Evolutionary conservation across 2,888 invertebrate species (phyloP), one percentile per base, ranked within the genome.

Genomic region (Drosophila subquinaria): DNA sequence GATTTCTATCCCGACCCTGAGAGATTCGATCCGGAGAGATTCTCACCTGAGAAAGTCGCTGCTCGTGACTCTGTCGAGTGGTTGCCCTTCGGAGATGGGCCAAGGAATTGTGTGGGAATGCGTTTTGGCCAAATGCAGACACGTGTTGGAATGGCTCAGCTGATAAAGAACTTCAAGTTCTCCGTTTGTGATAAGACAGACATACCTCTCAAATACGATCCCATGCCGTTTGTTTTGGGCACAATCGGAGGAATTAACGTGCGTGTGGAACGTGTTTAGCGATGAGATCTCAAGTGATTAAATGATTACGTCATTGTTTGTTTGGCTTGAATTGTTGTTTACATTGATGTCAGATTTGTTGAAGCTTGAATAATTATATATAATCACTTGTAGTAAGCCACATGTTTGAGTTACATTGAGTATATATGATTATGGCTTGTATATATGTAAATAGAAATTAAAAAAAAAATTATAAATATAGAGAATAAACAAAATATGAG

Each of bases 21-120:
- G 1, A 93, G 92, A 20, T 95, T 95, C 64, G 93, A 94, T 66
- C 95, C 95, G 0, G 95, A 95, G 0, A 92, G 95, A 73, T 95
- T 95, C 88, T 90, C 93, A 0, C 91, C 93, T 1, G 94, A 94
- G 64, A 93, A 94, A 52, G 94, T 94, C 60, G 30, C 30, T 2
- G 30, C 92, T 38, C 90, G 95, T 52, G 94, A 94, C 65, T 83
- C 90, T 0, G 77, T 89, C 1, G 80, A 90, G 9, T 92, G 89
- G 89, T 57, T 92, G 43, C 87, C 92, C 0, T 93, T 93, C 42
- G 92, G 93, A 2, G 92, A 92, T 43, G 93, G 92, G 0, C 92
- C 92, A 0, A 71, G 92, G 0, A 91, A 90, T 59, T 92, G 93
- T 61, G 79, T 92, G 50, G 93, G 92, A 2, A 60, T 89, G 75